Base-by-base conservation (phyloP, 1,140 invertebrate genomes). In the Coptotermes formosanus region DNA sequence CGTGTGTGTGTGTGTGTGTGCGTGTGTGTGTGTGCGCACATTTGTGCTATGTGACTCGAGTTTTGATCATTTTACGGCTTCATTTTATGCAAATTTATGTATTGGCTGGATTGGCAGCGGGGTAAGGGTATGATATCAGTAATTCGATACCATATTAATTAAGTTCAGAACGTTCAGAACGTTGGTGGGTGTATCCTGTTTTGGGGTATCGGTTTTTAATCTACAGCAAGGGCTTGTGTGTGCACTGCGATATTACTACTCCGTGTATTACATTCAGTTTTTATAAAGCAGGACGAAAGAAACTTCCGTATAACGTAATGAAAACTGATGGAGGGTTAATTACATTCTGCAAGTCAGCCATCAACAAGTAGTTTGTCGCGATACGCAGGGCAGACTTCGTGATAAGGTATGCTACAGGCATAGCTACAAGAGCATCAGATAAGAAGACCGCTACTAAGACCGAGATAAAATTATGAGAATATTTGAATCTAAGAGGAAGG, bases 121-220 rank as follows among this genome's bases (percentile, higher is more conserved):
- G 25, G 25, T 75, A 75, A 75, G n/a, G 19, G 25, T 75, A 75
- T 30, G 64, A 8, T 75, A 75, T 75, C 64, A 75, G 64, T 75
- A 75, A 75, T 30, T 75, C n/a, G n/a, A 75, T 75, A 75, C 64
- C n/a, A 30, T 30, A 75, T 75, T 75, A 75, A 75, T 75, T 75
- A 75, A 75, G 25, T 75, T 75, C 25, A 30, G 25, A 30, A 75
- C 1, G 25, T 75, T 25, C 64, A n/a, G n/a, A n/a, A 6, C 30
- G 25, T 30, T 55, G 25, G 64, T 30, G 7, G 8, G 14, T 6
- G n/a, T 75, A 75, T 30, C 64, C 25, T 75, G 64, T n/a, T 75
- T 75, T 25, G 64, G 64, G 1, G 64, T 75, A 75, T n/a, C n/a
- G 64, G 64, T 75, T 75, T 75, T 75, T 75, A 75, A 30, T 75